These are phyloP conservation scores for Antheraea yamamai DNA, from an alignment of 2,888 invertebrate species.

Conservation along the genomic window DNA sequence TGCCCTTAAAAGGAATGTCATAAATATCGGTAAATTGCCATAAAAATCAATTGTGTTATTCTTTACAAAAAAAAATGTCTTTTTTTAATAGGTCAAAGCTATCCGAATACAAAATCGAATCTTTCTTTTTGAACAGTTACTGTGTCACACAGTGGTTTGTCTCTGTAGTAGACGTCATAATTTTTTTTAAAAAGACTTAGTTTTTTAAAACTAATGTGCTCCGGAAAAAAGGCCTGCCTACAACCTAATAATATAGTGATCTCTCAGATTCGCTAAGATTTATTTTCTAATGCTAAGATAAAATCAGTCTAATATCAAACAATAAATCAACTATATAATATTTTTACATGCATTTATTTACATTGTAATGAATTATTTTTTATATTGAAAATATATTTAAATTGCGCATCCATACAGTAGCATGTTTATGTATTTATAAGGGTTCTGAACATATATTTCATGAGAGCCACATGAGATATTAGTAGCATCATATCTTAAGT, in stretches of 20 bases:
- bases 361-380: conserved; percentile 76
- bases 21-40: no score
- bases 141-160: no score
- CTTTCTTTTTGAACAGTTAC: no score
- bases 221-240: neutral
- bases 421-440: conserved; percentile 47
- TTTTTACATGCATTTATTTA: conserved; percentile 81
- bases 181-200: no score
- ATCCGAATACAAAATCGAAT: no score
- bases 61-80: no score
- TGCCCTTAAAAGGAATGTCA: no score
- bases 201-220: no score
- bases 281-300: conserved; percentile 62
- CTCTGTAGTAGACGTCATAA: no score
- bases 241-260: conserved; percentile 33
- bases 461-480: conserved; percentile 33
- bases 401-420: conserved; percentile 72
- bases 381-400: conserved; percentile 68
- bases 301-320: conserved; percentile 54
- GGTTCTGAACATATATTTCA: conserved; percentile 40
- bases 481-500: conserved; percentile 37
- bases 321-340: conserved; percentile 61
- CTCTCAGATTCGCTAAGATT: conserved; percentile 52
- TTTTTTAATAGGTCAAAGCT: no score
- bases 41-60: no score